Percentiles rank a stretch among this genome's conserved stretches.
Conservation (phyloP, 2,888 invertebrate genomes). For the Galerucella nymphaeae region DNA sequence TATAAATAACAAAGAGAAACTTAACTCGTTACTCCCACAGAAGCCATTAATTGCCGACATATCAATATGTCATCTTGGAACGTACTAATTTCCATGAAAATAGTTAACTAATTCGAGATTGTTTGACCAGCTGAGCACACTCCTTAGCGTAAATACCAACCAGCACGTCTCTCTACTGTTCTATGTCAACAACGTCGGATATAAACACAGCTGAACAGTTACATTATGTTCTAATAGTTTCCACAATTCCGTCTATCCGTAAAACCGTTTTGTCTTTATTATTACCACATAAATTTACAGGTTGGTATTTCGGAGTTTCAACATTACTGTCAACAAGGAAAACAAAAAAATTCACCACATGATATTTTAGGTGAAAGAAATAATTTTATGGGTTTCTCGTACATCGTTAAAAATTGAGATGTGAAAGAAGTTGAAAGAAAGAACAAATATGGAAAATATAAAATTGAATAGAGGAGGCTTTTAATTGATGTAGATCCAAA, state of each 20-base stretch:
- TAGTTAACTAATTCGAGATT: slow-evolving; percentile 43
- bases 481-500: no score
- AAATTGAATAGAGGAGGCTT: no score
- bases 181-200: slow-evolving; percentile 55
- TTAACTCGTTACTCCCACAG: neutral
- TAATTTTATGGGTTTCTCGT: neutral
- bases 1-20: neutral
- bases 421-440: no score
- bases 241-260: slow-evolving; percentile 47
- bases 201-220: slow-evolving; percentile 51
- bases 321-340: slow-evolving; percentile 11
- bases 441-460: no score
- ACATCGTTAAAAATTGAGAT: neutral
- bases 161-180: slow-evolving; percentile 56
- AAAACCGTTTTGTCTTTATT: slow-evolving; percentile 46
- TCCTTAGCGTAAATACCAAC: slow-evolving; percentile 56
- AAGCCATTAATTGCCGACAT: slow-evolving; percentile 23
- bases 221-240: slow-evolving; percentile 51
- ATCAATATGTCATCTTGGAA: slow-evolving; percentile 32
- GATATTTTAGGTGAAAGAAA: slow-evolving; percentile 2
- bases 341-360: slow-evolving; percentile 16
- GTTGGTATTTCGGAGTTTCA: slow-evolving; percentile 36
- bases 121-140: slow-evolving; percentile 58
- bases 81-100: slow-evolving; percentile 34
- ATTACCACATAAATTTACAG: slow-evolving; percentile 43